Evolutionary conservation across 2,888 invertebrate genomes (phyloP), one percentile per base, ranked within the genome.

Genomic region (Drosophila phalerata): DNA sequence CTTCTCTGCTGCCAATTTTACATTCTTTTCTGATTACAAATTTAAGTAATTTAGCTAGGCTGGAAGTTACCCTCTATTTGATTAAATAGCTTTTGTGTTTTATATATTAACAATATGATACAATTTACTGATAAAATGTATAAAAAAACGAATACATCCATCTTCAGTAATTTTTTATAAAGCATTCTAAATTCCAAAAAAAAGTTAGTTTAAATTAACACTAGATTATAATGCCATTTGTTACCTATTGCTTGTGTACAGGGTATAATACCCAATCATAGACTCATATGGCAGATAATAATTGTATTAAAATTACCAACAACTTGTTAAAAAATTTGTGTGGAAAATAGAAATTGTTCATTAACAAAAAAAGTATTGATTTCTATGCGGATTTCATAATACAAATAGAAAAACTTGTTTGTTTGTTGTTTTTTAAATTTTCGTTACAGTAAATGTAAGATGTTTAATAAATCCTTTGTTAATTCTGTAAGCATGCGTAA

Each of bases 251-350:
- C 10, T n/a, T 30, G 8, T 0, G 0, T 22, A 11, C 19, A 32
- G 43, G 43, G 43, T 43, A 56, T 56, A n/a, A 10, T 6, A 32
- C n/a, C 13, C 28, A 42, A 55, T 19, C 19, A 53, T 22, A 10
- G 4, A 30, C 17, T 10, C n/a, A 11, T 28, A n/a, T 11, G 28
- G 13, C 57, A 17, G n/a, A n/a, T 17, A 58, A 9, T 30, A n/a
- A 48, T 19, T 58, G 13, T 10, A 58, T 58, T 11, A 1, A 48
- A 58, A 38, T 28, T 30, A 30, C 10, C 10, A 2, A 22, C 25
- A 37, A 17, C 1, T 40, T 30, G 1, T 22, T 38, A 13, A 53
- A 13, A 5, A 53, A 40, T 30, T 30, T 17, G 13, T 13, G 3
- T 38, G 5, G 13, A 37, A 34, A 19, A 37, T 51, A 8, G 15